Conservation (phyloP, 2,113 vertebrate genomes). For the Chelonoidis abingdonii region DNA sequence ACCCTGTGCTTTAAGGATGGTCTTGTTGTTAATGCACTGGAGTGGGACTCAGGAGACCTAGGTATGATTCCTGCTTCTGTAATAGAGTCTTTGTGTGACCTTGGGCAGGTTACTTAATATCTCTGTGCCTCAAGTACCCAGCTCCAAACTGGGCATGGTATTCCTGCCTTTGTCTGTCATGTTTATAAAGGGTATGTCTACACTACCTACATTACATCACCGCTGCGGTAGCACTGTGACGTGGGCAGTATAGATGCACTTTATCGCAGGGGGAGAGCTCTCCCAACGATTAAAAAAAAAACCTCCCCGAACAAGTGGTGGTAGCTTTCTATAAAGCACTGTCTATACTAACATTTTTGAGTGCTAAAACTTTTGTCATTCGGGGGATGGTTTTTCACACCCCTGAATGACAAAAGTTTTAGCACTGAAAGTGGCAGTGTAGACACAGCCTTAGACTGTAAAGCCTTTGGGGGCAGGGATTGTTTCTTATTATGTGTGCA, state of each 20-base stretch:
- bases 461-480: not conserved
- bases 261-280: too few species aligned
- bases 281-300: too few species aligned
- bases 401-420: too few species aligned
- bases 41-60: not conserved
- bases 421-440: too few species aligned
- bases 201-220: too few species aligned
- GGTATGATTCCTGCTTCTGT: not conserved
- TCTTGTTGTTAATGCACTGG: not conserved
- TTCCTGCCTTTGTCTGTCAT: not conserved
- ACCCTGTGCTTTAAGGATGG: not conserved
- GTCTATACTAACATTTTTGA: too few species aligned
- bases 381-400: too few species aligned
- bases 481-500: not conserved
- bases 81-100: accelerated
- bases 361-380: too few species aligned
- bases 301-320: too few species aligned
- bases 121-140: accelerated
- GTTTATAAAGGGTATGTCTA: not conserved
- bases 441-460: not conserved
- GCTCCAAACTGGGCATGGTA: accelerated
- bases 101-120: not conserved
- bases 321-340: too few species aligned
- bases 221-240: too few species aligned
- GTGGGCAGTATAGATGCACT: too few species aligned